Evolutionary conservation across 2,888 invertebrate genomes (phyloP), one percentile per base, ranked within the genome.

Genomic region (Cremastobaeus sp.): DNA sequence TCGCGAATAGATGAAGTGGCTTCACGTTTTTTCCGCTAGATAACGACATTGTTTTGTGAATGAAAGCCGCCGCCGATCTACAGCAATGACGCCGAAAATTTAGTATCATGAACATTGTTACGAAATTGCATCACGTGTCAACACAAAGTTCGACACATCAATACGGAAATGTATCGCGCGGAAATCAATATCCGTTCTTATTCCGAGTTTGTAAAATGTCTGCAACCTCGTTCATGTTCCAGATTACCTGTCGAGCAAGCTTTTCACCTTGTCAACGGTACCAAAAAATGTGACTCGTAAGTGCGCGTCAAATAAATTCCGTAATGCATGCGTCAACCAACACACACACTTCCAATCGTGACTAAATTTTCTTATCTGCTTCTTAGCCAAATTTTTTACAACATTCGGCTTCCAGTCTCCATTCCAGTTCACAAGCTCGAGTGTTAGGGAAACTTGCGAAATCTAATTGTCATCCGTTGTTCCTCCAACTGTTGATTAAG

Each of bases 391-490:
- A 6, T n/a, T 45, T 48, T 25, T 41, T 30, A 34, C 30, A 5
- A 11, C 6, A 18, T 18, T 12, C 5, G 14, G 5, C 20, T 0
- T 1, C 21, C 0, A 39, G 54, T 54, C 14, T 12, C 1, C 37
- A 6, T 37, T 54, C 47, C n/a, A 37, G 12, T 21, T 48, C 14
- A n/a, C n/a, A n/a, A n/a, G 39, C 45, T 30, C 50, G 54, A 47
- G 54, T 30, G 52, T 50, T 52, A 41, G 39, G 48, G 59, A 69
- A 48, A 74, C 52, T 68, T 62, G 66, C 45, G 12, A 71, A 74
- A 74, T 74, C 54, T 68, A 73, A 68, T 74, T 73, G 68, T 73
- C 68, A 57, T 57, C 35, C 28, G 57, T 45, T 45, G 64, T 52
- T 39, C 15, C 20, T 64, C 11, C 39, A 57, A 62, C 52, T 62